phyloP scores from a whole-genome alignment of 35 echinoderm and acorn worm genomes.

The Acanthaster planci region DNA sequence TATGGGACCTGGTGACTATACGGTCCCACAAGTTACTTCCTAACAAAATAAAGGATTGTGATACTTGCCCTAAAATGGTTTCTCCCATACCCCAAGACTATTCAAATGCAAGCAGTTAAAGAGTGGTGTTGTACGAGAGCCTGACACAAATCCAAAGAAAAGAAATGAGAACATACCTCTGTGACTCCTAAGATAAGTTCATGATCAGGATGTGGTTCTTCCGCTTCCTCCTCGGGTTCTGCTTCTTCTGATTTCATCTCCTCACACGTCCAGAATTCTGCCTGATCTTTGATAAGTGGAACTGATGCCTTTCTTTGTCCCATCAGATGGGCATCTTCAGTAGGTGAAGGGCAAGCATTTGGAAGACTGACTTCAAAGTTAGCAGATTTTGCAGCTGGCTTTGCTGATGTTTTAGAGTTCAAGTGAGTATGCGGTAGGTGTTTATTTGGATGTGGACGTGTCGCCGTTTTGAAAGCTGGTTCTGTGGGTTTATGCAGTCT shows the following conservation, averaged over 20 bases:
- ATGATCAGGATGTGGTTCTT: constrained; percentile 3
- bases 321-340: neutral
- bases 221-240: neutral
- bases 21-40: too few species aligned
- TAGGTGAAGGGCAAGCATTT: too few species aligned
- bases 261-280: neutral
- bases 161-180: neutral
- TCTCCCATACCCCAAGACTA: too few species aligned
- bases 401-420: neutral
- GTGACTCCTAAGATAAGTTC: constrained; percentile 7
- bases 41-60: too few species aligned
- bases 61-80: too few species aligned
- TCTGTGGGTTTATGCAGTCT: neutral
- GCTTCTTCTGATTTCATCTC: neutral
- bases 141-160: neutral
- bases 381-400: neutral
- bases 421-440: too few species aligned
- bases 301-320: neutral
- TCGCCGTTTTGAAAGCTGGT: neutral
- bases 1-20: too few species aligned
- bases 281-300: neutral
- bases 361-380: neutral
- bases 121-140: neutral
- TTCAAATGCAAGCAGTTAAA: too few species aligned
- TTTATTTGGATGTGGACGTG: too few species aligned